Percentiles rank a stretch among this genome's conserved stretches.
These are phyloP conservation scores for Leucoraja erinaceus DNA, from an alignment of 2,113 vertebrate genomes.

Conservation along the genomic window DNA sequence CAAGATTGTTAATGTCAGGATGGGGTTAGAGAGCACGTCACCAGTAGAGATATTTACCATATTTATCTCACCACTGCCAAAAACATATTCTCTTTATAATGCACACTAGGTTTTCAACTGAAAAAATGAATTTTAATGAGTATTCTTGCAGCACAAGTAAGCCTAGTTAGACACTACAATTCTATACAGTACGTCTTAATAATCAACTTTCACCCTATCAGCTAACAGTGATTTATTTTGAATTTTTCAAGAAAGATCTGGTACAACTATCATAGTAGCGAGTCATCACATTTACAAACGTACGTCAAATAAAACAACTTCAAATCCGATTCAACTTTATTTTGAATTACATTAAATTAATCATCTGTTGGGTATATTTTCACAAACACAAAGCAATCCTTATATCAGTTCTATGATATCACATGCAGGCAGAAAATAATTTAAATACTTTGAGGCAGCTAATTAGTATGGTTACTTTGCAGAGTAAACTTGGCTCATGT, in stretches of 20 bases:
- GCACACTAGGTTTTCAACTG: not conserved
- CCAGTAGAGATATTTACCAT: constrained; percentile 20
- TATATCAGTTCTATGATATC: not conserved
- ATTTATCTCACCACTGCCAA: not conserved
- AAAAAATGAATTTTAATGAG: constrained; percentile 30
- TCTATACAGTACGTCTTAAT: not conserved
- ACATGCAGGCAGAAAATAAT: not conserved
- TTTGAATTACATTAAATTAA: constrained; percentile 17
- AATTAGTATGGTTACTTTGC: not conserved
- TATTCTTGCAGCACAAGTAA: not conserved
- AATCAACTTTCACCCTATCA: not conserved
- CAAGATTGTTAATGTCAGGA: constrained; percentile 1
- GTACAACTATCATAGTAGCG: not conserved
- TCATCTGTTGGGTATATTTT: not conserved
- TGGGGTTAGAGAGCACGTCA: not conserved
- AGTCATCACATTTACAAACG: constrained; percentile 21
- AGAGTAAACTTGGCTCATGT: not conserved
- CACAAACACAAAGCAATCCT: not conserved
- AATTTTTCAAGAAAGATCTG: not conserved
- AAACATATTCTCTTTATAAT: constrained; percentile 15
- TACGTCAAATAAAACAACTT: not conserved
- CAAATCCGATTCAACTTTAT: not conserved
- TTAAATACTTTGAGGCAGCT: not conserved
- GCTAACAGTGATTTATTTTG: not conserved
- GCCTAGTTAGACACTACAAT: not conserved